Evolutionary conservation across 2,888 invertebrate genomes (phyloP), one percentile per base, ranked within the genome.

Genomic region (Meghimatium bilineatum): DNA sequence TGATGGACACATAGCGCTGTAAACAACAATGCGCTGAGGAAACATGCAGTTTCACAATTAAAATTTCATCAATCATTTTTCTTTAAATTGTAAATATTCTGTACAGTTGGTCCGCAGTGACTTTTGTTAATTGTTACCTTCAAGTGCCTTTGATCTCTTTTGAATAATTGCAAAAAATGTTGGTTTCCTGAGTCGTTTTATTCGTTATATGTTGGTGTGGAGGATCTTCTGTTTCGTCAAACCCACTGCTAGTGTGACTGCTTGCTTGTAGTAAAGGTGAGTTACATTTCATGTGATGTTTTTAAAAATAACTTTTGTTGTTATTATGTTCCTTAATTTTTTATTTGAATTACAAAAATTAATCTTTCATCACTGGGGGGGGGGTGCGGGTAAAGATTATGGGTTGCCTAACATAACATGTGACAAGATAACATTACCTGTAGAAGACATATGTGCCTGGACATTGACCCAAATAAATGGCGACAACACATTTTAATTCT

Each of bases 61-160:
- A 14, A 74, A 20, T 52, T 44, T 49, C 36, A 44, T 8, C 38
- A 26, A 38, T 23, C 2, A 26, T 71, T 71, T 38, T 74, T 72
- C n/a, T 74, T 52, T 32, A 32, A 34, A 34, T 69, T 80, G 80
- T 80, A 80, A 80, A 80, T 80, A 80, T 36, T 80, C 49, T 80
- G 80, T 80, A 80, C 71, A 80, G 69, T 36, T 52, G n/a, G 67
- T 80, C 69, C 80, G 49, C 10, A 20, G 52, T 80, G 52, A 52
- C 56, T 80, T 38, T 74, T 71, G 52, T 67, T 80, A 52, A 36
- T 80, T 80, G 80, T 80, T 80, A 77, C 26, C 56, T 80, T n/a
- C 80, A 80, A 80, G 80, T 80, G 80, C 80, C 80, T 80, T 67
- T 67, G 67, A 79, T 66, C 67, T 67, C 67, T 44, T 49, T n/a